These are phyloP conservation scores for Galeruca laticollis DNA, from an alignment of 2,888 invertebrate species.

Conservation along the genomic window DNA sequence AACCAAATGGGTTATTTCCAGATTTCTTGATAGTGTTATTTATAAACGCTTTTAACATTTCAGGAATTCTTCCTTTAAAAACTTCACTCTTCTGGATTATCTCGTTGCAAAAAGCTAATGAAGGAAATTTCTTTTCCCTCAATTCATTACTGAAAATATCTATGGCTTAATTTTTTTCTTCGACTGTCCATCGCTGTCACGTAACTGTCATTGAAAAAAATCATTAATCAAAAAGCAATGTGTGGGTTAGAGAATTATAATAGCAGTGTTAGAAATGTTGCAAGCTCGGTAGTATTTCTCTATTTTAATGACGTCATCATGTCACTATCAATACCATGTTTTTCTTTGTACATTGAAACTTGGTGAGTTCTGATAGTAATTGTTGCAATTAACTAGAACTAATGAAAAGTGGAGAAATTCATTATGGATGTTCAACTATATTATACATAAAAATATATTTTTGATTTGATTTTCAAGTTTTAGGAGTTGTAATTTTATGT, in stretches of 20 bases:
- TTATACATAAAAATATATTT: neutral
- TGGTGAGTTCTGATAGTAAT: too few species aligned
- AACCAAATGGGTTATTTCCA: neutral
- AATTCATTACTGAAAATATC: conserved; percentile 11
- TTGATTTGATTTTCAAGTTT: neutral
- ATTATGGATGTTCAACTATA: too few species aligned
- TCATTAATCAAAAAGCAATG: neutral
- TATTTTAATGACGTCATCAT: neutral
- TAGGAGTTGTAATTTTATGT: neutral
- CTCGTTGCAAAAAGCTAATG: conserved; percentile 11
- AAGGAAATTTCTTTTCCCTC: conserved; percentile 4
- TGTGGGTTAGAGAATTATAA: neutral
- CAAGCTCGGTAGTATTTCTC: neutral
- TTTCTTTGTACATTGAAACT: neutral
- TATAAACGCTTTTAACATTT: conserved; percentile 9
- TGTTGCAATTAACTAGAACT: too few species aligned
- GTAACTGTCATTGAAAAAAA: conserved; percentile 10
- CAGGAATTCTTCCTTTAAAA: conserved; percentile 9
- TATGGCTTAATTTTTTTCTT: conserved; percentile 7
- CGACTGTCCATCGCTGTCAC: conserved; percentile 3
- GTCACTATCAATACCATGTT: neutral
- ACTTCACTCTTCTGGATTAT: conserved; percentile 3
- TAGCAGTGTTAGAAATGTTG: neutral
- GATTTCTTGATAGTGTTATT: neutral
- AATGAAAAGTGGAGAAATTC: too few species aligned